Conservation (phyloP, 1,140 invertebrate species). For the Drosophila cardini region DNA sequence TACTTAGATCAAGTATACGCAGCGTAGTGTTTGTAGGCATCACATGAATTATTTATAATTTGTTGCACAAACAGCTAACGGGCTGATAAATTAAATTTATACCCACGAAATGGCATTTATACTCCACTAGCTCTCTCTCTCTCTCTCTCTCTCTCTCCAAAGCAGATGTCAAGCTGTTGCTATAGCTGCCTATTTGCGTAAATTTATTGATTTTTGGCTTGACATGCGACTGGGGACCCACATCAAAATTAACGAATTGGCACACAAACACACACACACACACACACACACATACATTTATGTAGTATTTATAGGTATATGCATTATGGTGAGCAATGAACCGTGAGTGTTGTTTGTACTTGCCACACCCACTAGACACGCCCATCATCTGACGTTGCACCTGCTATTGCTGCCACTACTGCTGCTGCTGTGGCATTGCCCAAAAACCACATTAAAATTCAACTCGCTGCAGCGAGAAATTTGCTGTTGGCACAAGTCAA, state of each 20-base stretch:
- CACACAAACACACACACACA: conserved; percentile 26
- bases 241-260: conserved; percentile 48
- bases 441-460: conserved; percentile 79
- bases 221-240: conserved; percentile 50
- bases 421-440: conserved; percentile 56
- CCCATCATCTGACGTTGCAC: not conserved
- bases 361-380: not conserved
- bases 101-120: conserved; percentile 42
- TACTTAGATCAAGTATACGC: conserved; percentile 26
- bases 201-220: conserved; percentile 73
- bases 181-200: conserved; percentile 60
- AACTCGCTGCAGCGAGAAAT: conserved; percentile 48
- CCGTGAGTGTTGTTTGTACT: conserved; percentile 14
- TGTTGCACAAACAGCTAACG: conserved; percentile 28
- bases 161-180: conserved; percentile 65
- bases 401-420: conserved; percentile 23
- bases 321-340: conserved; percentile 7
- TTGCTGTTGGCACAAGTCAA: conserved; percentile 74
- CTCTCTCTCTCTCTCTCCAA: conserved; percentile 5
- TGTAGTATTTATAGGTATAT: conserved; percentile 1
- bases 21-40: conserved; percentile 5
- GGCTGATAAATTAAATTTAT: conserved; percentile 63
- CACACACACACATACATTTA: conserved; percentile 6
- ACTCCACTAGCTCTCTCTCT: too few species aligned
- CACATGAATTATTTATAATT: conserved; percentile 64